Base-by-base conservation (phyloP, 2,888 invertebrate genomes). In the Branchipolynoe longqiensis region DNA sequence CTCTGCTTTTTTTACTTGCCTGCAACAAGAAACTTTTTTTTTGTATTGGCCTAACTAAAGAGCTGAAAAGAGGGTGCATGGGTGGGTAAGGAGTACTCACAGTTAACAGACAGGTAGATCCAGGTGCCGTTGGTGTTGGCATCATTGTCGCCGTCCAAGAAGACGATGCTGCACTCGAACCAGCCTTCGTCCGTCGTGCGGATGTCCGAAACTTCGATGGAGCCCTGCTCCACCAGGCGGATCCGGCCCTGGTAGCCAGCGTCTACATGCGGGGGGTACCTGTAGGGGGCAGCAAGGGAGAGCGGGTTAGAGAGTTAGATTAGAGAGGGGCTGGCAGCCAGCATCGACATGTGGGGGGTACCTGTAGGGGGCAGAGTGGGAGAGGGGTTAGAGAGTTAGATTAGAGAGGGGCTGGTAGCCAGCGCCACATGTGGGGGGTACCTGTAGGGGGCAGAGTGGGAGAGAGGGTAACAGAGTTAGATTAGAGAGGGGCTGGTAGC, bases 51-150 rank as follows among this genome's bases (percentile, higher is more conserved):
- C n/a, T n/a, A n/a, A n/a, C n/a, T n/a, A n/a, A n/a, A n/a, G n/a
- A n/a, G n/a, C n/a, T n/a, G n/a, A n/a, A n/a, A n/a, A n/a, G n/a
- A n/a, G n/a, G n/a, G n/a, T n/a, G n/a, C n/a, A n/a, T n/a, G n/a
- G n/a, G n/a, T n/a, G n/a, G n/a, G n/a, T n/a, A n/a, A n/a, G 18
- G 48, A 38, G 58, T 81, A 93, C 95, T 94, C 94, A 97, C 97
- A 97, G 95, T 98, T 98, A 94, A 99, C 98, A 95, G 98, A 98
- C 94, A 99, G 96, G 95, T 98, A 98, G 95, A 98, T 98, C 98
- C 98, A 98, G 92, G 98, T 98, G 93, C 98, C 98, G 94, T 98
- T 98, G 93, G 92, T 92, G 87, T 96, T 96, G 94, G 96, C 96
- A 94, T 97, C 97, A 91, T 97, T 97, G 92, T 97, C 97, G 92